Conservation (phyloP, 2,797 vertebrate species). For the Sternarchorhynchus goeldii region DNA sequence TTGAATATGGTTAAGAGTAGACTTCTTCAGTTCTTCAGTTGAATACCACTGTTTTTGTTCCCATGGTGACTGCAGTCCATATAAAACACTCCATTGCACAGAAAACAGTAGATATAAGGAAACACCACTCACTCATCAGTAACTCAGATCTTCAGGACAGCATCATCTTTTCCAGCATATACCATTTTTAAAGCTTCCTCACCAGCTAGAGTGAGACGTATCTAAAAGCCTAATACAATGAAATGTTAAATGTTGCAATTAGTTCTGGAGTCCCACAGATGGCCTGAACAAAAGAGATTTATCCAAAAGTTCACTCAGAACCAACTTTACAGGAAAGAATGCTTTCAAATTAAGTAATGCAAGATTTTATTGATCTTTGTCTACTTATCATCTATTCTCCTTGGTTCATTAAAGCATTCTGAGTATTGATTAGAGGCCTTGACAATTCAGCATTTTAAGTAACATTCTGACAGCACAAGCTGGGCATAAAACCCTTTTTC, state of each 20-base stretch:
- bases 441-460: background rate
- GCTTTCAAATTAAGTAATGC: conserved; percentile 40
- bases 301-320: conserved; percentile 39
- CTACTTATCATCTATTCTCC: conserved; percentile 14
- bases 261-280: conserved; percentile 32
- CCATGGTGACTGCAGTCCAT: background rate
- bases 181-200: conserved; percentile 44
- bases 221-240: conserved; percentile 42
- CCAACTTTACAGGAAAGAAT: conserved; percentile 24
- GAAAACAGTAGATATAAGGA: conserved; percentile 38
- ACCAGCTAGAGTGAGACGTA: conserved; percentile 40
- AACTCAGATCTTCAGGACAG: conserved; percentile 36
- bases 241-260: conserved; percentile 48
- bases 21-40: conserved; percentile 16
- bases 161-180: conserved; percentile 11
- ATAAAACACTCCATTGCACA: conserved; percentile 1
- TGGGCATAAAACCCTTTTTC: background rate
- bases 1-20: conserved; percentile 17
- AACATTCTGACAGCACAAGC: background rate
- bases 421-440: background rate
- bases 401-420: background rate
- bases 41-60: conserved; percentile 4
- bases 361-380: conserved; percentile 32
- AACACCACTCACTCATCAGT: conserved; percentile 33
- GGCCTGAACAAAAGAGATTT: conserved; percentile 41